Evolutionary conservation across 2,797 vertebrate species (phyloP).

Genomic region (Orestias chungarensis): DNA sequence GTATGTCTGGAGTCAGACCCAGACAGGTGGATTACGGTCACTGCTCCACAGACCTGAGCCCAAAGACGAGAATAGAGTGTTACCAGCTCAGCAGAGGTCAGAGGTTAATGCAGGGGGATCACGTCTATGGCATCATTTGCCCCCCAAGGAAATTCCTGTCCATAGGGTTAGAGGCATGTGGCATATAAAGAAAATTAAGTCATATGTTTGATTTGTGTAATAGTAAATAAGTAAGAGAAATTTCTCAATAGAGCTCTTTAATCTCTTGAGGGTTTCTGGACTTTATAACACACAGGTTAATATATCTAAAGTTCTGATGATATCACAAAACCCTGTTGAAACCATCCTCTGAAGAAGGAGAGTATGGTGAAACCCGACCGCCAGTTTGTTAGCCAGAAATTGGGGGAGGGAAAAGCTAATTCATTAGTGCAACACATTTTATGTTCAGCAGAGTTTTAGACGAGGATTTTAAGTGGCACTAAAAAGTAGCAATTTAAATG

Average conservation of each 20-base stretch:
- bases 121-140: conserved; percentile 43
- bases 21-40: conserved; percentile 52
- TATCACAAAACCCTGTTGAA: background rate
- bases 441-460: too few species aligned
- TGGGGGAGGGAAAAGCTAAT: too few species aligned
- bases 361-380: background rate
- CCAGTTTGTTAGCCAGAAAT: background rate
- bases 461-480: too few species aligned
- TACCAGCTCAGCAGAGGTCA: conserved; percentile 34
- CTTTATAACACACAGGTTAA: background rate
- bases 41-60: conserved; percentile 31
- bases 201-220: background rate
- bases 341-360: background rate
- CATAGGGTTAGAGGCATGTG: conserved; percentile 1
- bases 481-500: too few species aligned
- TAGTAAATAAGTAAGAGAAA: too few species aligned
- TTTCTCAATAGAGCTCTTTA: background rate
- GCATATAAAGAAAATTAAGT: background rate
- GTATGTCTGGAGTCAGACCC: conserved; percentile 10
- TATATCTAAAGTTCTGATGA: background rate
- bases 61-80: conserved; percentile 37
- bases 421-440: too few species aligned
- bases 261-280: background rate
- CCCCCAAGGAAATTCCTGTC: conserved; percentile 25
- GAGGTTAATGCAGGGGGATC: conserved; percentile 42